These are phyloP conservation scores for Lethrus apterus DNA, from an alignment of 1,140 invertebrate genomes.

Conservation along the genomic window DNA sequence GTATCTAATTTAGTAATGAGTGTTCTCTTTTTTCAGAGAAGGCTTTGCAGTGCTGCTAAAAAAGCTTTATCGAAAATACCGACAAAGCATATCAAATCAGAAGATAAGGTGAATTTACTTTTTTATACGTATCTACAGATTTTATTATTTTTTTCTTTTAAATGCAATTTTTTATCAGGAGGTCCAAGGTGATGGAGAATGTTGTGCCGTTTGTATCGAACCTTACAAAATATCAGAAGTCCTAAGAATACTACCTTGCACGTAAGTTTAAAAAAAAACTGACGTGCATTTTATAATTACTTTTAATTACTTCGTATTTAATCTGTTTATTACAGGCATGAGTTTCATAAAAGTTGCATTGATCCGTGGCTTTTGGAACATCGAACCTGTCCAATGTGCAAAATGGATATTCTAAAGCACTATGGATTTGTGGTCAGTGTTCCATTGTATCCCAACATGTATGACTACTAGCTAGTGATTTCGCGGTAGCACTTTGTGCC, in stretches of 20 bases:
- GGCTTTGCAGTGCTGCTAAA: slow-evolving; percentile 80
- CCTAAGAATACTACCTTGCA: slow-evolving; percentile 79
- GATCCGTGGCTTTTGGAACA: slow-evolving; percentile 92
- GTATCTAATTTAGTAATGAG: too few relatives aligned
- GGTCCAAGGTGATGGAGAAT: slow-evolving; percentile 73
- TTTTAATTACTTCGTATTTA: background rate
- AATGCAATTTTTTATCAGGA: slow-evolving; percentile 47
- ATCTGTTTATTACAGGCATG: slow-evolving; percentile 58
- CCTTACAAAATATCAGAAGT: slow-evolving; percentile 77
- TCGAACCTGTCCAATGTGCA: slow-evolving; percentile 91
- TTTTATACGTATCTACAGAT: background rate
- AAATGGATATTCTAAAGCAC: slow-evolving; percentile 88
- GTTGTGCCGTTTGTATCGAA: slow-evolving; percentile 89
- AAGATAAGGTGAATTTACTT: slow-evolving; percentile 62
- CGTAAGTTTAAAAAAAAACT: too few relatives aligned
- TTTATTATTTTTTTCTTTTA: background rate
- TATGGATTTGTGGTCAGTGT: slow-evolving; percentile 77
- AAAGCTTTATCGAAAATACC: slow-evolving; percentile 87
- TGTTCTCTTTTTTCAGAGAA: slow-evolving; percentile 65
- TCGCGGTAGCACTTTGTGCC: background rate
- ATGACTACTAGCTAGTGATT: slow-evolving; percentile 9
- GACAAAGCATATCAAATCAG: slow-evolving; percentile 71
- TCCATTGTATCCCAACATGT: slow-evolving; percentile 17
- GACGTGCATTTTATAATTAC: slow-evolving; percentile 6
- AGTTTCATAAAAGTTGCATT: slow-evolving; percentile 90